phyloP scores from a whole-genome alignment of 2,888 invertebrate genomes.

The Thalpophila matura region DNA sequence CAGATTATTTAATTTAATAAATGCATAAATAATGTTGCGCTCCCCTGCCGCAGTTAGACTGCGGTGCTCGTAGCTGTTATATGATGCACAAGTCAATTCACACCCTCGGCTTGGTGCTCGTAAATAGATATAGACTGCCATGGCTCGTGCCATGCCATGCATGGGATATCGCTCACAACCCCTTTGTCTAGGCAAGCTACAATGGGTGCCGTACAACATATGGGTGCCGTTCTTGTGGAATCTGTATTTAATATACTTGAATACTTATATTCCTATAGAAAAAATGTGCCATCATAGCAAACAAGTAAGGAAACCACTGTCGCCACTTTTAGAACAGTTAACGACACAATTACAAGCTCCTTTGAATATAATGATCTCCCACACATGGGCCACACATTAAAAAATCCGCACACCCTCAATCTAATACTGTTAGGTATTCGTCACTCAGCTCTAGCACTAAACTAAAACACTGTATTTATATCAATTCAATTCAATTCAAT shows the following conservation, averaged over 20 bases:
- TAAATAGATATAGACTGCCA: constrained; percentile 55
- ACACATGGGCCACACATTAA: too few species aligned
- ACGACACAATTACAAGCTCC: too few species aligned
- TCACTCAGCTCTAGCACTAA: too few species aligned
- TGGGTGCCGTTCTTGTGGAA: background rate
- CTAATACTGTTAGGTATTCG: too few species aligned
- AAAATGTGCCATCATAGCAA: too few species aligned
- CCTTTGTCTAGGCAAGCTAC: constrained; percentile 51
- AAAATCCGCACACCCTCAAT: too few species aligned
- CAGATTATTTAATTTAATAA: background rate
- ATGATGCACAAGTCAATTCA: constrained; percentile 84
- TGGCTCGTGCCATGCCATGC: constrained; percentile 36
- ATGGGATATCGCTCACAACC: constrained; percentile 47
- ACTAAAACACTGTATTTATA: too few species aligned
- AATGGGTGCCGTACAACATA: background rate
- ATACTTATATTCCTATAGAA: too few species aligned
- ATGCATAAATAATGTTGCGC: constrained; percentile 67
- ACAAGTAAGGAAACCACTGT: too few species aligned
- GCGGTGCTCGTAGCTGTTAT: constrained; percentile 80
- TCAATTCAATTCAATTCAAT: too few species aligned
- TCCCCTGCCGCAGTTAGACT: constrained; percentile 73
- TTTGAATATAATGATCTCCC: too few species aligned
- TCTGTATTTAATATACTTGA: background rate
- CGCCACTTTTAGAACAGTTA: too few species aligned
- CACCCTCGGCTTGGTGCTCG: constrained; percentile 67